Evolutionary conservation across 92 coral and sea anemone genomes (phyloP).

Genomic region (Metridium senile): DNA sequence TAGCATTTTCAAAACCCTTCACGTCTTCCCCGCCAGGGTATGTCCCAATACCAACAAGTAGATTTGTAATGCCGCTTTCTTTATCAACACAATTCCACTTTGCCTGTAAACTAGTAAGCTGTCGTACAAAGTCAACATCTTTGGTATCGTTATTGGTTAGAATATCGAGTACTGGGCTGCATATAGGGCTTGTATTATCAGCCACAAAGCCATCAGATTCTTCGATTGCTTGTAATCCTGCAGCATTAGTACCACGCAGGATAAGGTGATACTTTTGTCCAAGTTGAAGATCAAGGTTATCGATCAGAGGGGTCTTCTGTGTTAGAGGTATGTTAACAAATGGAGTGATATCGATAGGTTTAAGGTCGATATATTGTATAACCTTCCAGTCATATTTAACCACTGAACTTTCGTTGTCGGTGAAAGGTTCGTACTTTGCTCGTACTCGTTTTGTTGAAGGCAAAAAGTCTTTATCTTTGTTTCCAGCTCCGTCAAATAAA

Average conservation of each 20-base stretch:
- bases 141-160: slow-evolving; percentile 30
- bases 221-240: slow-evolving; percentile 62
- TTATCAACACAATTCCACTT: slow-evolving; percentile 75
- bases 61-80: slow-evolving; percentile 70
- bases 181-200: slow-evolving; percentile 71
- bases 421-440: slow-evolving; percentile 65
- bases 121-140: slow-evolving; percentile 82
- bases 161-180: slow-evolving; percentile 72
- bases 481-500: slow-evolving; percentile 66
- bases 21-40: slow-evolving; percentile 81
- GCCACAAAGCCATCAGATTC: slow-evolving; percentile 78
- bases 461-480: slow-evolving; percentile 53
- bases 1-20: slow-evolving; percentile 30
- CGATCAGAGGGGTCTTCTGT: slow-evolving; percentile 81
- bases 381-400: slow-evolving; percentile 86
- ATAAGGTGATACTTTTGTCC: slow-evolving; percentile 70
- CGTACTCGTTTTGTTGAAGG: slow-evolving; percentile 79
- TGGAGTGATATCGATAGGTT: slow-evolving; percentile 45
- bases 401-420: slow-evolving; percentile 88
- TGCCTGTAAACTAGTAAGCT: slow-evolving; percentile 65
- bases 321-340: slow-evolving; percentile 67
- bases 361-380: slow-evolving; percentile 34
- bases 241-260: slow-evolving; percentile 86
- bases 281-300: slow-evolving; percentile 58
- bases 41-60: slow-evolving; percentile 82